These are phyloP conservation scores for Plecturocebus donacophilus DNA, from an alignment of 2,113 vertebrate genomes.

Conservation along the genomic window DNA sequence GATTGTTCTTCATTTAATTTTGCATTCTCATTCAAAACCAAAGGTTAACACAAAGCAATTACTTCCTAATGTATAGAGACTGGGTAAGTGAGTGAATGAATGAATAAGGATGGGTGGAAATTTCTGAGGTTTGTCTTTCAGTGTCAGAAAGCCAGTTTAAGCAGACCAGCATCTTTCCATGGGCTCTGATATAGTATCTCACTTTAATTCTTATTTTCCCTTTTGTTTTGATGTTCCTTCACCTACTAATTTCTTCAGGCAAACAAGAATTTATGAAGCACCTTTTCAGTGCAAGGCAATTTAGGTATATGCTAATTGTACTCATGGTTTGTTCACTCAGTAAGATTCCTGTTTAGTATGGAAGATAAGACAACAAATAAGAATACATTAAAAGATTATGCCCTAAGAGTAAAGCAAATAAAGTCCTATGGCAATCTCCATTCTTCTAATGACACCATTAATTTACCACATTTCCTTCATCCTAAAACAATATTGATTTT, in stretches of 20 bases:
- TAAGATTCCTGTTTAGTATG: background rate
- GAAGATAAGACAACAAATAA: background rate
- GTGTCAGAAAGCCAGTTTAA: background rate
- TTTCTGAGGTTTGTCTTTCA: background rate
- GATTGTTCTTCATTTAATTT: background rate
- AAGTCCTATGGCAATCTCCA: background rate
- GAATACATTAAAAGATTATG: background rate
- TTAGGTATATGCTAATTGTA: background rate
- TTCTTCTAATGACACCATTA: background rate
- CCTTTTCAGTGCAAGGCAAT: background rate
- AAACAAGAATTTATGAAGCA: background rate
- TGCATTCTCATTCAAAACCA: background rate
- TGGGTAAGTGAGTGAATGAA: background rate
- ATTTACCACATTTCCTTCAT: background rate
- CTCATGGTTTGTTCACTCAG: background rate
- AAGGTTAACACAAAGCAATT: background rate
- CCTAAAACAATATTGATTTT: background rate
- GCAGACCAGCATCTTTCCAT: fast-evolving
- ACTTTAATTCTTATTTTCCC: background rate
- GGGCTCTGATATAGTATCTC: background rate
- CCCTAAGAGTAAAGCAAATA: background rate
- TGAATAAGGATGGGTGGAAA: background rate
- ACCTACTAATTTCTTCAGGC: background rate
- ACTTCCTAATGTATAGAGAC: background rate
- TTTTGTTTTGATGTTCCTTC: background rate